phyloP scores from a whole-genome alignment of 2,797 vertebrate species.

The Acropternis orthonyx region DNA sequence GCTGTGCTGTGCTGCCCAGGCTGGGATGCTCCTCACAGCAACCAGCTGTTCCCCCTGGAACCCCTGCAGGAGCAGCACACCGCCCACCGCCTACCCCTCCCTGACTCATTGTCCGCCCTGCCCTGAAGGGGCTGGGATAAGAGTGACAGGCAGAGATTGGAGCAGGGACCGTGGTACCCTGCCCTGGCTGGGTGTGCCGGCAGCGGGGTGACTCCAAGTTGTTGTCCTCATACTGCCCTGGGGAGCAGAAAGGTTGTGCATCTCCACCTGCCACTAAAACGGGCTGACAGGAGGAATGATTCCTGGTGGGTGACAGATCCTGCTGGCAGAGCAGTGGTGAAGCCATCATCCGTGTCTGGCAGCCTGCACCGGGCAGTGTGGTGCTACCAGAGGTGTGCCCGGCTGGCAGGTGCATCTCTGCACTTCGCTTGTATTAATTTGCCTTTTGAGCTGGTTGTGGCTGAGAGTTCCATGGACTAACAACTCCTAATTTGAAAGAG shows the following conservation, averaged over 20 bases:
- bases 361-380: neutral
- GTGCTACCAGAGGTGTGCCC: neutral
- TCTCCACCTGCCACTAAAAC: neutral
- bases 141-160: neutral
- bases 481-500: neutral
- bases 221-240: neutral
- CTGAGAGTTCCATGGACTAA: neutral
- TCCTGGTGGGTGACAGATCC: neutral
- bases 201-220: rapidly evolving
- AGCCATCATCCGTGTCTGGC: neutral
- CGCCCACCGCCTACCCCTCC: no score
- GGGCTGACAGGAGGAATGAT: neutral
- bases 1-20: neutral
- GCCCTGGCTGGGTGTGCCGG: neutral
- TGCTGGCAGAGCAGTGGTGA: neutral
- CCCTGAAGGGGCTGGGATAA: neutral
- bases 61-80: neutral
- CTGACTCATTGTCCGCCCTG: rapidly evolving
- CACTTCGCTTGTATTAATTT: neutral
- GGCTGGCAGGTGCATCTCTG: neutral
- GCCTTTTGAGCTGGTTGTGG: neutral
- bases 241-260: neutral
- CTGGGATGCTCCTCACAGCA: neutral
- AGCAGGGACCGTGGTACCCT: neutral
- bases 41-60: conserved; percentile 23